These are phyloP conservation scores for Parapristionchus giblindavisi DNA, from an alignment of 2,888 invertebrate genomes.

Conservation along the genomic window DNA sequence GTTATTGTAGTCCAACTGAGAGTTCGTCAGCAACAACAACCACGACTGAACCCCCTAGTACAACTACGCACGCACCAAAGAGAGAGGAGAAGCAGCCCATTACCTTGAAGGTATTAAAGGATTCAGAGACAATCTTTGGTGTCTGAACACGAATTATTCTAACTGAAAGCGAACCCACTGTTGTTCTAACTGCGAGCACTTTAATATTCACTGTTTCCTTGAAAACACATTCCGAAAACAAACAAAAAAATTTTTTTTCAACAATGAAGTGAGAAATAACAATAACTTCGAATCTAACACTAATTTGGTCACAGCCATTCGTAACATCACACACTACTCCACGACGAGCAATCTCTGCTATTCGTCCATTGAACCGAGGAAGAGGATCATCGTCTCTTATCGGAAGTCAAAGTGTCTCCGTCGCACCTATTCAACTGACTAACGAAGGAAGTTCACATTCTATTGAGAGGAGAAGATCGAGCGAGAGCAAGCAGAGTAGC, in stretches of 20 bases:
- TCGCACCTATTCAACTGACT: not conserved
- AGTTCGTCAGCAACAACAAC: no score
- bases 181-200: no score
- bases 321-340: not conserved
- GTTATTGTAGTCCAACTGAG: no score
- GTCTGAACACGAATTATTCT: not conserved
- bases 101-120: conserved; percentile 14
- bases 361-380: no score
- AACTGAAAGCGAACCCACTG: not conserved
- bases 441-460: conserved; percentile 19
- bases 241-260: not conserved
- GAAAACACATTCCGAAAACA: not conserved
- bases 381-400: conserved; percentile 5
- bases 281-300: no score
- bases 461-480: conserved; percentile 14
- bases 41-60: conserved; percentile 1
- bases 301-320: conserved; percentile 13
- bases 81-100: conserved; percentile 14
- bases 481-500: not conserved
- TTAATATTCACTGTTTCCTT: no score
- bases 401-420: conserved; percentile 5
- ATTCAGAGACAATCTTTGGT: not conserved
- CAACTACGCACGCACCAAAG: conserved; percentile 13
- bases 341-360: conserved; percentile 20
- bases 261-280: not conserved